These are phyloP conservation scores for Myrmecophaga tridactyla DNA, from an alignment of 2,113 vertebrate genomes.

Conservation along the genomic window DNA sequence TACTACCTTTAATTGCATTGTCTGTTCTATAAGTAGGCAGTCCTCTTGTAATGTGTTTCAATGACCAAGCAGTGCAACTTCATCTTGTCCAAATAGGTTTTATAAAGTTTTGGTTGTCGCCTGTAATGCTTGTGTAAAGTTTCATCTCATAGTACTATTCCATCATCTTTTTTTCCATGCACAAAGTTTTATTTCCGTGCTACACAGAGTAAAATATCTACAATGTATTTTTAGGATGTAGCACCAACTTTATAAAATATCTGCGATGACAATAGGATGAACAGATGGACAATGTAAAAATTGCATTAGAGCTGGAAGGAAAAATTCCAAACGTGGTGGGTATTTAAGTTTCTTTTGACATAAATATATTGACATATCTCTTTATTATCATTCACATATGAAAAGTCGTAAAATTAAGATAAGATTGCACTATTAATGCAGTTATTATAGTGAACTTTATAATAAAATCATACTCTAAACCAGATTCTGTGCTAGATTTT, in stretches of 20 bases:
- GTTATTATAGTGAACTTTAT: not conserved
- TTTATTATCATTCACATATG: not conserved
- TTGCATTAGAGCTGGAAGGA: not conserved
- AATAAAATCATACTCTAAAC: not conserved
- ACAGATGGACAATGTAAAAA: not conserved
- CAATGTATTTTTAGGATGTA: not conserved
- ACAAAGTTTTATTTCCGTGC: not conserved
- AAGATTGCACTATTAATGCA: not conserved
- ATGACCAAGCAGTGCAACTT: not conserved
- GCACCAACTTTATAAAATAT: not conserved
- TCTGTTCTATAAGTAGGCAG: not conserved
- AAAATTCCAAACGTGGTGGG: not conserved
- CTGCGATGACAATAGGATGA: not conserved
- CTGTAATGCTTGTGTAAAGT: not conserved
- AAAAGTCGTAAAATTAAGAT: not conserved
- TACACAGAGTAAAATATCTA: not conserved
- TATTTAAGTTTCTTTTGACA: not conserved
- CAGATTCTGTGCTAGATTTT: not conserved
- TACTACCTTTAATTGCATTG: not conserved
- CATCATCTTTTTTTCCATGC: not conserved
- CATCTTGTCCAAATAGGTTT: not conserved
- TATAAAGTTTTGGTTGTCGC: not conserved
- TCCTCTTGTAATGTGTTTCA: not conserved
- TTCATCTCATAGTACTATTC: not conserved
- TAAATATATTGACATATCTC: not conserved